A percentile compares a stretch with the other conserved stretches of the same genome.
phyloP scores from a whole-genome alignment of 2,113 vertebrate genomes.

The Galemys pyrenaicus region DNA sequence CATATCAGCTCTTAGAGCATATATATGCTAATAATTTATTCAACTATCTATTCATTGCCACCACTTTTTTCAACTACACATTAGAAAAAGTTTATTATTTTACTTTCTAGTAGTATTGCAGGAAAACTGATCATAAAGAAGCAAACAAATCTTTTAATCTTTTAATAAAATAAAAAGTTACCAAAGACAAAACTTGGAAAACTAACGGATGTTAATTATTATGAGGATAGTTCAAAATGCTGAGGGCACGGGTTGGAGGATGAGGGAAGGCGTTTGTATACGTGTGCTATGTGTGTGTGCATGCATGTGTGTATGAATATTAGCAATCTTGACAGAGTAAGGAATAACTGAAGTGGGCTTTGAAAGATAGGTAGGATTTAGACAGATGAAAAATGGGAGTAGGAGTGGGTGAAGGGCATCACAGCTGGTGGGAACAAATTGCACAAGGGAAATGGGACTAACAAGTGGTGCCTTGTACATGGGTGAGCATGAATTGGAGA shows the following conservation, averaged over 20 bases:
- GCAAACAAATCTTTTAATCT: too few species aligned
- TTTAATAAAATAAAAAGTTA: background rate
- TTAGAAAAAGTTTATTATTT: background rate
- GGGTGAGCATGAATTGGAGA: background rate
- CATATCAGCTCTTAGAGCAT: background rate
- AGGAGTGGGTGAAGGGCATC: too few species aligned
- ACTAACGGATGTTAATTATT: background rate
- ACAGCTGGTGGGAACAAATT: background rate
- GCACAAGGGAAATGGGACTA: background rate
- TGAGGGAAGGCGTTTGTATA: background rate
- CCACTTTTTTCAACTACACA: background rate
- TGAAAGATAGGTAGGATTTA: background rate
- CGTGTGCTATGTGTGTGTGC: background rate
- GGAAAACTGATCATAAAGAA: background rate
- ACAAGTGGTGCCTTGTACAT: background rate
- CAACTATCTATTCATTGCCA: background rate
- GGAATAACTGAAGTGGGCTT: background rate
- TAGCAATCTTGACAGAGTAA: background rate
- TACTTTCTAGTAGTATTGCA: background rate
- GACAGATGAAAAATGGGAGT: background rate
- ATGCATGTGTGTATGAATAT: background rate
- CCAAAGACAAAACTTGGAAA: background rate
- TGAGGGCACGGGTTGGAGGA: background rate
- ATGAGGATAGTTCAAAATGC: background rate
- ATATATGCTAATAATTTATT: background rate